Evolutionary conservation across 2,888 invertebrate genomes (phyloP).

Genomic region (Biston stratarius): DNA sequence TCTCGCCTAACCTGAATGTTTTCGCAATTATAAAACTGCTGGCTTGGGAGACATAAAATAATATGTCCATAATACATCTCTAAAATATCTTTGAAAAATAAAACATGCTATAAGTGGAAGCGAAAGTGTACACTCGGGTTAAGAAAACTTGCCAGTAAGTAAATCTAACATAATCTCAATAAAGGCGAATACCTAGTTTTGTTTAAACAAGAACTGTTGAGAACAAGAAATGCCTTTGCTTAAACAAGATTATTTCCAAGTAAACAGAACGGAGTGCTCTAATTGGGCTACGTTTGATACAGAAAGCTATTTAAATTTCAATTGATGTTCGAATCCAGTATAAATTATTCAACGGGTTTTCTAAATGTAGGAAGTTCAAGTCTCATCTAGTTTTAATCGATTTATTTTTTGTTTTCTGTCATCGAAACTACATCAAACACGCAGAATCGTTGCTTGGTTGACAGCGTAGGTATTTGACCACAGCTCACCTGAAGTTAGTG

Average conservation of each 20-base stretch:
- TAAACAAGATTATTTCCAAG: constrained; percentile 5
- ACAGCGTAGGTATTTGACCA: not conserved
- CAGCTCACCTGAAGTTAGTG: not conserved
- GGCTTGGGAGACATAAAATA: constrained; percentile 7
- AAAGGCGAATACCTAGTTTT: constrained; percentile 6
- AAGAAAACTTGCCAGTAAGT: constrained; percentile 3
- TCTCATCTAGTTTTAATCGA: not conserved
- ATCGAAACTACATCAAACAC: too few relatives aligned
- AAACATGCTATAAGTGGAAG: too few relatives aligned
- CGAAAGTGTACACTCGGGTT: not conserved
- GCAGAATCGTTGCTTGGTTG: too few relatives aligned
- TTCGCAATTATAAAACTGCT: constrained; percentile 14
- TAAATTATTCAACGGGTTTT: constrained; percentile 1
- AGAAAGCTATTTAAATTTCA: constrained; percentile 9
- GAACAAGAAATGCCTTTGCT: constrained; percentile 4
- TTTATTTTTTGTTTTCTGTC: too few relatives aligned
- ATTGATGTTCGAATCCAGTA: not conserved
- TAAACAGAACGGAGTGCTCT: constrained; percentile 21
- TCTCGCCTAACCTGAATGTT: constrained; percentile 13
- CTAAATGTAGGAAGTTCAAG: not conserved
- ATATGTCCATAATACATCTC: not conserved
- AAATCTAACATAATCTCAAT: too few relatives aligned
- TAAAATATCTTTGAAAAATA: not conserved
- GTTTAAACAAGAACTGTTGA: constrained; percentile 13
- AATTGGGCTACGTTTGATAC: constrained; percentile 16